These are phyloP conservation scores for Plagodis dolabraria DNA, from an alignment of 2,888 invertebrate species.

Conservation along the genomic window DNA sequence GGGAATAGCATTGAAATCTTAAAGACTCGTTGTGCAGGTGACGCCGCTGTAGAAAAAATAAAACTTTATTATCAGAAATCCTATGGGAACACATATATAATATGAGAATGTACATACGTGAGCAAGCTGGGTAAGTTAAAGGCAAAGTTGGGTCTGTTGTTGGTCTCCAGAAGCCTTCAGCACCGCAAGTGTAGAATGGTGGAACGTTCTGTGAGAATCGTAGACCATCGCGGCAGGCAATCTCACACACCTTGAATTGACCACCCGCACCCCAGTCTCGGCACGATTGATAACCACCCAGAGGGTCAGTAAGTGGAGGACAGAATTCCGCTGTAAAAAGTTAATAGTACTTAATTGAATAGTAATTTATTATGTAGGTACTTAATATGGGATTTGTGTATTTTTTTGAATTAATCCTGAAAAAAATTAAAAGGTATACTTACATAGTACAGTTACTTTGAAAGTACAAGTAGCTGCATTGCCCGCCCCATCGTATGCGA, in stretches of 20 bases:
- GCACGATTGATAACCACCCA: constrained; percentile 96
- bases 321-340: constrained; percentile 93
- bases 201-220: constrained; percentile 97
- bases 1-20: constrained; percentile 97
- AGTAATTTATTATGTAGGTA: not conserved
- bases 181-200: constrained; percentile 98
- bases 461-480: constrained; percentile 96
- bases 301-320: constrained; percentile 93
- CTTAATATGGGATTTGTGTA: not conserved
- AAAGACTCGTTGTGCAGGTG: constrained; percentile 97
- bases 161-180: constrained; percentile 98
- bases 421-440: constrained; percentile 67
- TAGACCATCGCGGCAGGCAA: constrained; percentile 93
- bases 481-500: constrained; percentile 96
- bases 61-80: not conserved
- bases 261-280: constrained; percentile 98
- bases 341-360: not conserved
- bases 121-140: constrained; percentile 95
- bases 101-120: constrained; percentile 87
- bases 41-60: constrained; percentile 85
- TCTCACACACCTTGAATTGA: constrained; percentile 97
- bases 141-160: constrained; percentile 91
- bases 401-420: constrained; percentile 62
- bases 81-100: not conserved
- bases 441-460: constrained; percentile 94